phyloP scores from a whole-genome alignment of 2,113 vertebrate genomes.

The Psammodynastes pulverulentus region DNA sequence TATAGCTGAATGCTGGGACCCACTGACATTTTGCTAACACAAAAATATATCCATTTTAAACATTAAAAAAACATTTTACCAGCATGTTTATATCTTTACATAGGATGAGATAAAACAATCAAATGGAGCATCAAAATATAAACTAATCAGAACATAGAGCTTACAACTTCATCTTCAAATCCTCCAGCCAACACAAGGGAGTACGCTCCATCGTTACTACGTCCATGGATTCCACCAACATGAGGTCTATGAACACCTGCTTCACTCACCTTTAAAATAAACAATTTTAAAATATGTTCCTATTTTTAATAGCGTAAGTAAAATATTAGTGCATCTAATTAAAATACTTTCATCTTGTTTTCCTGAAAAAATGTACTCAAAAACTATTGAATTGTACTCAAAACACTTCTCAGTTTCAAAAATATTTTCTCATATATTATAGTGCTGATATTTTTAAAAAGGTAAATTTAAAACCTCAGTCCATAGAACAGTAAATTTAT shows the following conservation, averaged over 20 bases:
- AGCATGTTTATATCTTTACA: background rate
- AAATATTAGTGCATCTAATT: background rate
- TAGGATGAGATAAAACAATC: background rate
- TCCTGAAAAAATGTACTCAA: background rate
- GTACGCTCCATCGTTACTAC: conserved; percentile 95
- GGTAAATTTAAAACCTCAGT: background rate
- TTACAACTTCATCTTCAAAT: conserved; percentile 98
- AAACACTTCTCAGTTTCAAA: background rate
- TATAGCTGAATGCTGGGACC: background rate
- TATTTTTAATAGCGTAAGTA: background rate
- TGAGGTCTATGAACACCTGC: conserved; percentile 97
- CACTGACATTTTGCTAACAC: background rate
- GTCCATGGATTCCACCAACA: conserved; percentile 96
- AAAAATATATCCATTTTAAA: background rate
- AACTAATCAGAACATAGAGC: conserved; percentile 53
- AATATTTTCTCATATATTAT: background rate
- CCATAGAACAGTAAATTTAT: background rate
- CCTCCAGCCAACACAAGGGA: conserved; percentile 95
- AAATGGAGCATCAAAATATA: background rate
- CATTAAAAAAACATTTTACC: background rate
- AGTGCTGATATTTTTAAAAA: background rate
- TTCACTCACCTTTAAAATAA: conserved; percentile 86
- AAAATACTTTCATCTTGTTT: background rate
- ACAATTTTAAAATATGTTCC: conserved; percentile 12
- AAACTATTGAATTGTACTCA: background rate